Conservation (phyloP, 2,797 vertebrate species). For the Sebastes ruberrimus region DNA sequence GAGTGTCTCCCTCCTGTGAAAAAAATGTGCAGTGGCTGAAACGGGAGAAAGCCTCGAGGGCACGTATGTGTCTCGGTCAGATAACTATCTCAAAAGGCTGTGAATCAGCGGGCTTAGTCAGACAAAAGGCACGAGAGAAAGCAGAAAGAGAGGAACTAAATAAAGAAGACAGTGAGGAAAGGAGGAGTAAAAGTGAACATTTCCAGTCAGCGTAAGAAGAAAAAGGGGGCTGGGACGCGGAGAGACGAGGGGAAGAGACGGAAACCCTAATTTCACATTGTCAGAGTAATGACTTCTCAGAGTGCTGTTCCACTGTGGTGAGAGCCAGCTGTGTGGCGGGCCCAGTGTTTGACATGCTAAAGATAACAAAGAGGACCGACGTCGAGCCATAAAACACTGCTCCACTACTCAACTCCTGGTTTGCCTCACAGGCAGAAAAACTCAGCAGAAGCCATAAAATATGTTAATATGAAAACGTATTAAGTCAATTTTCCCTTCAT, state of each 20-base stretch:
- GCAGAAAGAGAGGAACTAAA: constrained; percentile 28
- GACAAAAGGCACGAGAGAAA: constrained; percentile 63
- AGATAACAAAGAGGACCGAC: constrained; percentile 63
- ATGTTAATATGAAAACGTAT: constrained; percentile 20
- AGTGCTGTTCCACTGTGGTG: constrained; percentile 48
- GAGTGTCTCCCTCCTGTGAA: constrained; percentile 56
- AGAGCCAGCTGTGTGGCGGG: constrained; percentile 64
- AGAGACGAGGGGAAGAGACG: constrained; percentile 11
- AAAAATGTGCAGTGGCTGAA: constrained; percentile 61
- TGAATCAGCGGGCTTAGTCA: constrained; percentile 74
- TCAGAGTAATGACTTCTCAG: constrained; percentile 53
- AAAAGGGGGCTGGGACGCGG: not conserved
- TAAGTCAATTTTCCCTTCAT: constrained; percentile 20
- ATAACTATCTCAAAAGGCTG: constrained; percentile 76
- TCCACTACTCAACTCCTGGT: constrained; percentile 26
- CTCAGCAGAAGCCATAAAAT: constrained; percentile 28
- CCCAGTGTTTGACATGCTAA: constrained; percentile 60
- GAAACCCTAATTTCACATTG: constrained; percentile 56
- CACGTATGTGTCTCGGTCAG: constrained; percentile 66
- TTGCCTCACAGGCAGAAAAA: constrained; percentile 39
- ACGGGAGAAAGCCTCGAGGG: constrained; percentile 52
- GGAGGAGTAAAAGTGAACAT: constrained; percentile 7
- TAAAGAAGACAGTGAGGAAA: not conserved
- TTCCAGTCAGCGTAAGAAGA: not conserved
- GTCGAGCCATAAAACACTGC: constrained; percentile 39